Percentiles rank a stretch among this genome's conserved stretches.
Conservation (phyloP, 2,113 vertebrate species). For the Notarius quadriscutis region DNA sequence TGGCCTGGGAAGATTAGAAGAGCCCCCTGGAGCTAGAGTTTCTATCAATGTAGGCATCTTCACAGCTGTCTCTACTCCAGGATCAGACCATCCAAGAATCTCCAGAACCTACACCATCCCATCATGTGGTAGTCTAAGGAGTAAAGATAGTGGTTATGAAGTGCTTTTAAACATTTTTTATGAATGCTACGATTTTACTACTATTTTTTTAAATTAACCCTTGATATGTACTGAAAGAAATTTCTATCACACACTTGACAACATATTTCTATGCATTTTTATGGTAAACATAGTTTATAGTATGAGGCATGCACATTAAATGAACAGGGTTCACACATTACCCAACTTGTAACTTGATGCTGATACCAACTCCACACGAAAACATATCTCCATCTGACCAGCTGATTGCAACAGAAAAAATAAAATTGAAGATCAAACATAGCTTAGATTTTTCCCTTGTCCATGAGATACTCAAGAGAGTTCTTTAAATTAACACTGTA, state of each 20-base stretch:
- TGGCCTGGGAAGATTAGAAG: slow-evolving; percentile 69
- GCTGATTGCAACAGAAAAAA: not conserved
- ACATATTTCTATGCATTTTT: not conserved
- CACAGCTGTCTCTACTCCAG: slow-evolving; percentile 56
- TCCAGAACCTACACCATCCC: slow-evolving; percentile 39
- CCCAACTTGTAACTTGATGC: not conserved
- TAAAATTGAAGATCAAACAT: not conserved
- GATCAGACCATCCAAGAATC: slow-evolving; percentile 46
- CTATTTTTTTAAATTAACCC: not conserved
- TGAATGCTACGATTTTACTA: not conserved
- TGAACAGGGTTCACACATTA: not conserved
- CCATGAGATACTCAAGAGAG: not conserved
- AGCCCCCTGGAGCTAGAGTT: slow-evolving; percentile 67
- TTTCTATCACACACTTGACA: too few species aligned
- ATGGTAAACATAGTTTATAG: too few species aligned
- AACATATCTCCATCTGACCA: not conserved
- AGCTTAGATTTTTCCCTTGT: not conserved
- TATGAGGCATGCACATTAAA: not conserved
- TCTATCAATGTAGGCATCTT: slow-evolving; percentile 64
- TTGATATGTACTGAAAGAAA: not conserved
- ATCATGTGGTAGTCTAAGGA: not conserved
- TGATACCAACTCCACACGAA: not conserved
- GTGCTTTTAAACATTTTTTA: too few species aligned
- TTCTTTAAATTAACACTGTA: not conserved
- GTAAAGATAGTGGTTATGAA: not conserved